A percentile compares a stretch with the other conserved stretches of the same genome.
Conservation (phyloP, 2,113 vertebrate species). For the Fregata magnificens region DNA sequence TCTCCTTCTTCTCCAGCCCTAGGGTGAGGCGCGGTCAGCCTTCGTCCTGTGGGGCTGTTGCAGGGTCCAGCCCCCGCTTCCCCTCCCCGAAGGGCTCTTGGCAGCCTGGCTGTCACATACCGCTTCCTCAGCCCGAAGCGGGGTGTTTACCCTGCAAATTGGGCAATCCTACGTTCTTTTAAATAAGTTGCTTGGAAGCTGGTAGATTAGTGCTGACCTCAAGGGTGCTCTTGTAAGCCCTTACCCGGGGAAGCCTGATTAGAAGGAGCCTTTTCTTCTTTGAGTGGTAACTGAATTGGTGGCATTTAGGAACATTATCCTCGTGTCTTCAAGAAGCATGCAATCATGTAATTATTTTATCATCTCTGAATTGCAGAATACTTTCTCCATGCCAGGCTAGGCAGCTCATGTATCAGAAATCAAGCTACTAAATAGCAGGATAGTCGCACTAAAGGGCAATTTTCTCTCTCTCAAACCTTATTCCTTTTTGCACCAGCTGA, state of each 20-base stretch:
- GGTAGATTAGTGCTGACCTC: background rate
- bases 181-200: background rate
- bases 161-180: background rate
- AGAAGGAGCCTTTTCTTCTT: background rate
- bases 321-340: background rate
- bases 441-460: background rate
- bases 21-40: background rate
- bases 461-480: background rate
- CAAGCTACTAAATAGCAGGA: background rate
- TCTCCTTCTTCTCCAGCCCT: background rate
- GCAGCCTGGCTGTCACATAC: background rate
- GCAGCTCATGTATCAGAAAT: background rate
- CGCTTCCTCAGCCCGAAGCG: background rate
- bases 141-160: background rate
- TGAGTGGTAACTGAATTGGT: background rate
- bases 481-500: background rate
- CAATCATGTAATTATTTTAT: background rate
- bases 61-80: rapidly evolving
- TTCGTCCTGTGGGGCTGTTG: rapidly evolving
- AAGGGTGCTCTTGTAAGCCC: background rate
- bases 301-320: background rate
- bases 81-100: background rate
- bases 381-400: background rate
- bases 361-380: background rate
- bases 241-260: background rate